Evolutionary conservation across 2,113 vertebrate genomes (phyloP), one percentile per base, ranked within the genome.

Genomic region (Trogon melanurus): DNA sequence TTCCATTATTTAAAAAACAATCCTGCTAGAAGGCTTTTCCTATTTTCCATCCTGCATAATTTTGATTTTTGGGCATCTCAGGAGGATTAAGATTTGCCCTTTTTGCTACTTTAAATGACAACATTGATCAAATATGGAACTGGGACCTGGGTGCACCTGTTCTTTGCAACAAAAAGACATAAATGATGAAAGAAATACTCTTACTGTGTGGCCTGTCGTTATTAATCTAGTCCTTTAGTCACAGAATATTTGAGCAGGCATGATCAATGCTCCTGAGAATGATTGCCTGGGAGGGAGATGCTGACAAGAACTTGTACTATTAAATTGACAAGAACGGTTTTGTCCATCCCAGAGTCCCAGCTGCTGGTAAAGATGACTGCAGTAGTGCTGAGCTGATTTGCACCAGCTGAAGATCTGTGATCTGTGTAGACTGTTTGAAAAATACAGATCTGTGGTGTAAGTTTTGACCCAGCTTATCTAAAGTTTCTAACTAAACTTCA

Each of bases 281-380:
- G 21, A 56, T 69, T 78, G 47, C 44, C 61, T 89, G 66, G 11
- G 29, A 89, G 29, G 17, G 65, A 82, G 53, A 91, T 72, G 53
- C 41, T 89, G 88, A 94, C 56, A 87, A 86, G 79, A 62, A 89
- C 44, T 10, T 88, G 19, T 65, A n/a, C 34, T 88, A 22, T 73
- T 82, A 91, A 79, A 93, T 91, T 36, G 72, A 50, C 23, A 65
- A 89, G 32, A 87, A 95, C 82, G 19, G 38, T 12, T 85, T 91
- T 82, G 48, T 58, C 50, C 34, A 19, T 82, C 66, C 74, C 78
- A 74, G 60, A 91, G 69, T 67, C 54, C 26, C 79, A 92, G 45
- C 47, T 79, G 62, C 71, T 66, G 53, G 54, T 90, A 70, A 79
- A 83, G 62, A 48, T 34, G 71, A 57, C 41, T 83, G 58, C 62